Percentiles rank a stretch among this genome's conserved stretches.
Conservation (phyloP, 2,113 vertebrate species). For the Periophthalmodon schlosseri region DNA sequence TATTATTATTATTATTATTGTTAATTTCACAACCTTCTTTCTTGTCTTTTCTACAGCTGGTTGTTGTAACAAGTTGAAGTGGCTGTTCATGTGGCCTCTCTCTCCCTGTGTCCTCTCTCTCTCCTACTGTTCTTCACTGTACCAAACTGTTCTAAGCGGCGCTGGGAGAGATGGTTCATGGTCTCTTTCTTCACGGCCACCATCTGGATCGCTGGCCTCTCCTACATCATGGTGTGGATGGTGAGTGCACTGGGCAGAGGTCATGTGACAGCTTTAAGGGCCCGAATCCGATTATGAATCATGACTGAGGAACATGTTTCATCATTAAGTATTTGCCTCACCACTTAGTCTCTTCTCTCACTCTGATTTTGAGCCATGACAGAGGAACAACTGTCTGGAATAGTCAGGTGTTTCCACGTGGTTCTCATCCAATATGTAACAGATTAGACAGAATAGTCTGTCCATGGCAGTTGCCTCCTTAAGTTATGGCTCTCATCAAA, state of each 20-base stretch:
- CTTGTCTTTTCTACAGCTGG: conserved; percentile 73
- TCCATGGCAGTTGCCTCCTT: too few species aligned
- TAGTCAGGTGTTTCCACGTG: too few species aligned
- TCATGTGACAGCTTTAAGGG: too few species aligned
- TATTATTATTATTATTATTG: not conserved
- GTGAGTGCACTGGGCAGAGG: conserved; percentile 68
- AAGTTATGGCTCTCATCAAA: too few species aligned
- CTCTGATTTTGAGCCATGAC: too few species aligned
- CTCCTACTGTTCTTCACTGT: conserved; percentile 91
- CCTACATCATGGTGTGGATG: conserved; percentile 98
- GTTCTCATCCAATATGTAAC: too few species aligned
- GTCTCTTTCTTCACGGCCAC: conserved; percentile 89
- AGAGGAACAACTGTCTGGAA: too few species aligned
- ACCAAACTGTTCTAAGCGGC: conserved; percentile 88
- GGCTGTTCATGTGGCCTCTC: conserved; percentile 88
- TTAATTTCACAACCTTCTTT: not conserved
- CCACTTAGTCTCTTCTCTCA: too few species aligned
- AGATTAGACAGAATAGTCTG: too few species aligned
- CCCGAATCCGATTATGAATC: too few species aligned
- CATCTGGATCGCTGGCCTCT: conserved; percentile 92
- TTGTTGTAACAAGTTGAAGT: conserved; percentile 83
- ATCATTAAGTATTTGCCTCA: too few species aligned
- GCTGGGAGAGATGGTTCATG: conserved; percentile 94
- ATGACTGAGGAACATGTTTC: too few species aligned
- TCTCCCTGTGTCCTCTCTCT: conserved; percentile 89